Evolutionary conservation across 1,140 invertebrate species (phyloP), one percentile per base, ranked within the genome.

Genomic region (Drosophila ananassae): DNA sequence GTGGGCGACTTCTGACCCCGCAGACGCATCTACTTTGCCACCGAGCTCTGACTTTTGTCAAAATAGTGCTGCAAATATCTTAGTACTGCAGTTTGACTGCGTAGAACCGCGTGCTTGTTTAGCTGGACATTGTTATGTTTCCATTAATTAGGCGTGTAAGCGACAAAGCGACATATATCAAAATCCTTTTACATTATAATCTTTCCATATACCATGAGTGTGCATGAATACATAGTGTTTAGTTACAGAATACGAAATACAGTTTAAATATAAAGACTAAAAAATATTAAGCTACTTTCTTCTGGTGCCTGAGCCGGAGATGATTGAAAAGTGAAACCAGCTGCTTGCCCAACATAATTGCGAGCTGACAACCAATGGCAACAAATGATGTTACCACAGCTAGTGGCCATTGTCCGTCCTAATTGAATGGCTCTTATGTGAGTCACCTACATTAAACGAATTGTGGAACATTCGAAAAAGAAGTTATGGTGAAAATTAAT

Each of bases 1-100:
- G 91, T 92, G 13, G 83, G 91, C 6, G 84, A 92, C 51, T 92
- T 92, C 60, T 92, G 91, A 92, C 84, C 72, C 60, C 73, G 24
- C 32, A 75, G 60, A 22, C 63, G 62, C 44, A 73, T 85, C 25
- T 78, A 77, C 22, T 85, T 87, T n/a, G 69, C 73, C 39, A 80
- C 73, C 30, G 56, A 77, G 50, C 63, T 85, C 10, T 84, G 57
- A 68, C 39, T 5, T 22, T 37, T 37, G 34, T 37, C 3, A 50
- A 21, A 56, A 41, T 41, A 12, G 28, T 52, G 28, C 8, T 52
- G 34, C 9, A 13, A 50, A 30, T 1, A 51, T 13, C 8, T 10
- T 51, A 51, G 24, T 51, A 21, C n/a, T 47, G 66, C 67, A 71
- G 67, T 69, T 57, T 57, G 32, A 71, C 52, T 64, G 72, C 61